Evolutionary conservation across 2,113 vertebrate genomes (phyloP), one percentile per base, ranked within the genome.

Genomic region (Hystrix brachyura): DNA sequence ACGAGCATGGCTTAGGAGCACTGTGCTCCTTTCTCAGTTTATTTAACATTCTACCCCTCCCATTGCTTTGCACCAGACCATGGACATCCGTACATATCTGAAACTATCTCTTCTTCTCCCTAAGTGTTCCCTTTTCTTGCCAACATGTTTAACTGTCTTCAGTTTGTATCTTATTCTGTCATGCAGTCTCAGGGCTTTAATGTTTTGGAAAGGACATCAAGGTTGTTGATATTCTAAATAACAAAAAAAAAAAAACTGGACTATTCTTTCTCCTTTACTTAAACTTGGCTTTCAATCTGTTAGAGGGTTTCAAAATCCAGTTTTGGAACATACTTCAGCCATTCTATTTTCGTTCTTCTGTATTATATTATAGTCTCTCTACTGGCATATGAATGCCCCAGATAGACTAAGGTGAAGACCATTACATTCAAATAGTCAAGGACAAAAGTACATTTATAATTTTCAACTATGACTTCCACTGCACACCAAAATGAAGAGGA

Each of bases 401-500:
- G 34, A 34, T n/a, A 92, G 48, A 65, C 13, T 65, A 82, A 27
- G 51, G 29, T 93, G 46, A 85, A 62, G 59, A 94, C 43, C 7
- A 64, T 43, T 96, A 25, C 10, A 48, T 94, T 87, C 48, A 90
- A 76, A 74, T 46, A 86, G 32, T 81, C 43, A 95, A 89, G 69
- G 57, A 32, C 9, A 69, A 81, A 96, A 91, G 21, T 23, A 71
- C 57, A 27, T 69, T 65, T 48, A 79, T 89, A 78, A 76, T 86
- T 89, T 92, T 53, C 48, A 60, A 86, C 34, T 65, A 29, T 65
- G 76, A 25, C 55, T 48, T 57, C 64, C 79, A 57, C 7, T 55
- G 17, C 15, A 55, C 7, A 53, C 34, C 21, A 48, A 60, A 84
- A 92, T 72, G 43, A 94, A 90, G 27, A 95, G 65, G 14, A 19